Percentiles rank a stretch among this genome's conserved stretches.
These are phyloP conservation scores for Silurus lanzhouensis DNA, from an alignment of 2,797 vertebrate genomes.

Conservation along the genomic window DNA sequence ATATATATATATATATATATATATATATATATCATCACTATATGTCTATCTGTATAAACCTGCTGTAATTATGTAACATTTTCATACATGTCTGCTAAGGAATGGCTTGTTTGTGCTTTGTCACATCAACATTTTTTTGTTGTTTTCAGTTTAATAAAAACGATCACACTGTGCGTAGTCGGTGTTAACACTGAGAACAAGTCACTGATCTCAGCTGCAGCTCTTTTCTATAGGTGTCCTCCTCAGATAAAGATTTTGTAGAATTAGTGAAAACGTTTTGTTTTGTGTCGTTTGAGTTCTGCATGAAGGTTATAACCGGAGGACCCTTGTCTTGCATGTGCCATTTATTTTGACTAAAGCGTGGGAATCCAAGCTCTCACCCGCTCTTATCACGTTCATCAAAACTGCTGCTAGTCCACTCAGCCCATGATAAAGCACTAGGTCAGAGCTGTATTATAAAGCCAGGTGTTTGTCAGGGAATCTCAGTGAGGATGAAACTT, in stretches of 20 bases:
- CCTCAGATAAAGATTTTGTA: slow-evolving; percentile 62
- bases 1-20: slow-evolving; percentile 37
- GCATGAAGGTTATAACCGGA: slow-evolving; percentile 68
- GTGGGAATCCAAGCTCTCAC: slow-evolving; percentile 32
- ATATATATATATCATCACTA: slow-evolving; percentile 30
- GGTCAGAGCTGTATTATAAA: slow-evolving; percentile 48
- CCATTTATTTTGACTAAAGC: slow-evolving; percentile 55
- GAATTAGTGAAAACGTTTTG: slow-evolving; percentile 55
- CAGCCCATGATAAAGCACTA: slow-evolving; percentile 32
- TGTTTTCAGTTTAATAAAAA: slow-evolving; percentile 55
- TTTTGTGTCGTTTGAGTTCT: slow-evolving; percentile 60
- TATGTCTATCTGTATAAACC: slow-evolving; percentile 75
- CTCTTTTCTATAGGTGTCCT: slow-evolving; percentile 59
- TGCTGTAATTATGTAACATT: slow-evolving; percentile 69
- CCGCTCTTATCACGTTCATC: slow-evolving; percentile 40
- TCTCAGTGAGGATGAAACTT: slow-evolving; percentile 41
- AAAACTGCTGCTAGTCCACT: slow-evolving; percentile 55
- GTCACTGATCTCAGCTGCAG: slow-evolving; percentile 47
- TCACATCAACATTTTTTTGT: slow-evolving; percentile 16
- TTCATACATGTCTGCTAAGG: slow-evolving; percentile 68
- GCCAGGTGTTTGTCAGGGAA: slow-evolving; percentile 46
- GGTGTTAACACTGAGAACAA: slow-evolving; percentile 38
- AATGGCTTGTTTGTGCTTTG: slow-evolving; percentile 67
- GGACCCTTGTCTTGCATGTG: slow-evolving; percentile 63
- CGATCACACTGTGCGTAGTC: slow-evolving; percentile 64